phyloP scores from a whole-genome alignment of 2,888 invertebrate genomes.

The Clepsis dumicolana region DNA sequence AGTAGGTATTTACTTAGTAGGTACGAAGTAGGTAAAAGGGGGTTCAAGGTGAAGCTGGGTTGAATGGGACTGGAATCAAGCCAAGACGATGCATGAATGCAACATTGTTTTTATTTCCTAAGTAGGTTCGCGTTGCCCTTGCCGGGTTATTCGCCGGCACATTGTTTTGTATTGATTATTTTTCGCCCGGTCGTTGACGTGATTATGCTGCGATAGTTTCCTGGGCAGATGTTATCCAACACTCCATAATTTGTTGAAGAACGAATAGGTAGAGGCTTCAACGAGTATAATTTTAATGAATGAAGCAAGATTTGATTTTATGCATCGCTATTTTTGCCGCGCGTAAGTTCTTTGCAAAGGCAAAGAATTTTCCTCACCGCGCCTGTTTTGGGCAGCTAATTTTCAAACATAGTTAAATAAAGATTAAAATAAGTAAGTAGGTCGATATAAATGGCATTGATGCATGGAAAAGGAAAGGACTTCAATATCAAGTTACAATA shows the following conservation, averaged over 20 bases:
- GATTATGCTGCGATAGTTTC: slow-evolving; percentile 57
- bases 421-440: too few relatives aligned
- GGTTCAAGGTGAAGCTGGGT: slow-evolving; percentile 73
- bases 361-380: too few relatives aligned
- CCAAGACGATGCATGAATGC: slow-evolving; percentile 48
- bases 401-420: too few relatives aligned
- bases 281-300: neutral
- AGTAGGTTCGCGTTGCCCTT: neutral
- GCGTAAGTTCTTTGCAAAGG: too few relatives aligned
- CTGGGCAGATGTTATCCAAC: neutral
- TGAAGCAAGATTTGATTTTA: neutral
- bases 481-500: too few relatives aligned
- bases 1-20: neutral
- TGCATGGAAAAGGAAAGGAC: too few relatives aligned
- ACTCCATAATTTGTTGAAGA: neutral
- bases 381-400: too few relatives aligned
- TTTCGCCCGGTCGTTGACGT: slow-evolving; percentile 62
- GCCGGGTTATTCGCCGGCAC: slow-evolving; percentile 47
- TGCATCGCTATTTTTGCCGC: too few relatives aligned
- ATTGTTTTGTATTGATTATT: slow-evolving; percentile 79
- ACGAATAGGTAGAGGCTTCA: neutral
- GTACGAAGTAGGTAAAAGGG: slow-evolving; percentile 51
- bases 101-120: slow-evolving; percentile 1
- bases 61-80: slow-evolving; percentile 63
- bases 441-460: too few relatives aligned